phyloP scores from a whole-genome alignment of 2,797 vertebrate genomes.

The Pseudochromis fuscus region DNA sequence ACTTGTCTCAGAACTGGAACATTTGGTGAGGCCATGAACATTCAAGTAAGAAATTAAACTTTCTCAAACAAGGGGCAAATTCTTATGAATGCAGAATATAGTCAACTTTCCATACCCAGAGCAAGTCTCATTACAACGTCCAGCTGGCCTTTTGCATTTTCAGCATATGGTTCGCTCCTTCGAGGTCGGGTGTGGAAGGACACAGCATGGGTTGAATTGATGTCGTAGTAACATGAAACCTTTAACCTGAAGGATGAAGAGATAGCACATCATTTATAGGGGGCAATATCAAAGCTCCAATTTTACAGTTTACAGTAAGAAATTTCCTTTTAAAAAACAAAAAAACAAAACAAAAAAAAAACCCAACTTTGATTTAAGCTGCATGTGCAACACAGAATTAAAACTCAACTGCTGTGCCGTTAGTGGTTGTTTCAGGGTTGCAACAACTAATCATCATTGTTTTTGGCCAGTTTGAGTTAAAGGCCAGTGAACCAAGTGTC shows the following conservation, averaged over 20 bases:
- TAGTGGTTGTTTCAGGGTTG: too few relatives aligned
- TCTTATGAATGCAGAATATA: neutral
- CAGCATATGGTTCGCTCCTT: constrained; percentile 63
- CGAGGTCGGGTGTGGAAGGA: constrained; percentile 58
- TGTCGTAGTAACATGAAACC: constrained; percentile 74
- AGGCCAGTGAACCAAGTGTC: too few relatives aligned
- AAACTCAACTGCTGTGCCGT: too few relatives aligned
- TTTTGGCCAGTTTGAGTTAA: too few relatives aligned
- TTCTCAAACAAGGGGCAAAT: too few relatives aligned
- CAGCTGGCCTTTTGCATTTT: constrained; percentile 63
- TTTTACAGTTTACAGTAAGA: too few relatives aligned
- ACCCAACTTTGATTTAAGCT: neutral
- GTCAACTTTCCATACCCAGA: constrained; percentile 55
- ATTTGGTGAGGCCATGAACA: too few relatives aligned
- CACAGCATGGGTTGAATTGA: constrained; percentile 57
- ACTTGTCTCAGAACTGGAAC: too few relatives aligned
- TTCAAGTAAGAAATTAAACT: too few relatives aligned
- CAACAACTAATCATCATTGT: too few relatives aligned
- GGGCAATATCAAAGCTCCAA: too few relatives aligned
- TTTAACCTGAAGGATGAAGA: constrained; percentile 66
- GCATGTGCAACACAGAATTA: neutral
- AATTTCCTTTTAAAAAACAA: too few relatives aligned
- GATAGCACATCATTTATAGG: neutral
- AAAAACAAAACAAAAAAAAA: neutral
- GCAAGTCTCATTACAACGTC: constrained; percentile 71